Base-by-base conservation (phyloP, 2,888 invertebrate species). In the Dicycla oo region DNA sequence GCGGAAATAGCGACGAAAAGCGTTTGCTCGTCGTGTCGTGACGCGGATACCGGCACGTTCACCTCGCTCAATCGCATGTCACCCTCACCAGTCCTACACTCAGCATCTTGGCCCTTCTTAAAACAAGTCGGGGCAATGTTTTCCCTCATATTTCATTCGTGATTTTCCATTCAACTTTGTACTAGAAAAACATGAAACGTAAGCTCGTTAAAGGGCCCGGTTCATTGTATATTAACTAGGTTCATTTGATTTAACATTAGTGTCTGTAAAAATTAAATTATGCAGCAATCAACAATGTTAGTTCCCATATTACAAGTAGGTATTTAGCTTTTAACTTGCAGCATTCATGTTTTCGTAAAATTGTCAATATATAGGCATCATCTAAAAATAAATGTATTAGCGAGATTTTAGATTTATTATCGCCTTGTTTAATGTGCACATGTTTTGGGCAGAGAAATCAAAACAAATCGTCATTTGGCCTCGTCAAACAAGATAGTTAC, bases 1-100 rank as follows among this genome's bases (percentile, higher is more conserved):
- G 95, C 94, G 93, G 94, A 95, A 95, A 95, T 94, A 95, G 95
- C 93, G 92, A 90, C 91, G 92, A 93, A 93, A 93, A 93, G 89
- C 90, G 91, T 90, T 91, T 91, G 91, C 89, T 91, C 88, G 90
- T 85, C 87, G 90, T 89, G 89, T 86, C 89, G 89, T 83, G 85
- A 84, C 88, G 87, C 82, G 80, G 67, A 77, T 74, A 86, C 86
- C 87, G 82, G 91, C 90, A 81, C 92, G 89, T 93, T 92, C 91
- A 91, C 91, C 92, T 91, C 91, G 81, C 82, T 61, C 73, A 57
- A 80, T 66, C 87, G 81, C 87, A 81, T 88, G 83, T 82, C 87
- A 81, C 78, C 85, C 82, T 76, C 80, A 72, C 63, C 56, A 61
- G 18, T 61, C 30, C 45, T 20, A 40, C 53, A 40, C 80, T 80